Evolutionary conservation across 2,888 invertebrate species (phyloP), one percentile per base, ranked within the genome.

Genomic region (Orthosia incerta): DNA sequence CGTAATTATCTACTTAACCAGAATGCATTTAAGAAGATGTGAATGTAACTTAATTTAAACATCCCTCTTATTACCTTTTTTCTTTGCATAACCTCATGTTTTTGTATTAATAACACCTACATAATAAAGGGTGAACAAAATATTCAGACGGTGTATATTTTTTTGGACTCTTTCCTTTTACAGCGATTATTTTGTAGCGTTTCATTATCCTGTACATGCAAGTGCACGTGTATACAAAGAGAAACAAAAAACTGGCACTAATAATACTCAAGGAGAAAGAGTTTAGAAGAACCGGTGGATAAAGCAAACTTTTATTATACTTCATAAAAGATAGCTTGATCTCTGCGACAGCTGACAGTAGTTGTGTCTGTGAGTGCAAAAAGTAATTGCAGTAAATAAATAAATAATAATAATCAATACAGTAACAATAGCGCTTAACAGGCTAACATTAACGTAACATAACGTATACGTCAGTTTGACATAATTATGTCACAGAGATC

Each of bases 1-100:
- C 78, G 60, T 18, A 61, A 80, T 65, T 63, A 51, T 64, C 70
- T 86, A 62, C 51, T 72, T 5, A 61, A 65, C 31, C 59, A 85
- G 31, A 74, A 70, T 51, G 18, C 18, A 12, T 56, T 56, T 4
- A 63, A 76, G 46, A 59, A 70, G 4, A 70, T 69, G 15, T 69
- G 9, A 26, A 13, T 48, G 5, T 12, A 18, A 16, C 4, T 13
- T 0, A 31, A 48, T 7, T 46, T 15, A 50, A 18, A 23, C 4
- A 16, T n/a, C 3, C 12, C 7, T 18, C 15, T 23, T 12, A 53
- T 5, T 1, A 15, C 15, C 11, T 26, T 51, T 11, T 39, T 23
- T 4, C 39, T 12, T 31, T 48, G 60, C 12, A 18, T 51, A 45
- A 57, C 20, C 48, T 46, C 2, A 46, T 46, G 5, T 9, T 60